phyloP scores from a whole-genome alignment of 2,113 vertebrate genomes.

The Patagioenas fasciata region DNA sequence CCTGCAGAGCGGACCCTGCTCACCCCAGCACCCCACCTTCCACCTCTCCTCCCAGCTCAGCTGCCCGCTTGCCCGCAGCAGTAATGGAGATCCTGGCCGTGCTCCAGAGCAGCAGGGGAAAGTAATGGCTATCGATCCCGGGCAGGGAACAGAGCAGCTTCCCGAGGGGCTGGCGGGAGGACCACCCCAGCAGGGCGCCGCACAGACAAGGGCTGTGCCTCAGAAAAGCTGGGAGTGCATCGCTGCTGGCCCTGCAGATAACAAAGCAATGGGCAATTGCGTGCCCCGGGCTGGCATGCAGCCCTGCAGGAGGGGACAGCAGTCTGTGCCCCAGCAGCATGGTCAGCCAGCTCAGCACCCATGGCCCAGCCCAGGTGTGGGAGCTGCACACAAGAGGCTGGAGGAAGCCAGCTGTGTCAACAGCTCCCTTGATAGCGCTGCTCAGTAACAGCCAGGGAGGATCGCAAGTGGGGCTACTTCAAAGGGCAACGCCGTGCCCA shows the following conservation, averaged over 20 bases:
- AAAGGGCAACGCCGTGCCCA: background rate
- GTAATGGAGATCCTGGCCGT: conserved; percentile 58
- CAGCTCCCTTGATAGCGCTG: background rate
- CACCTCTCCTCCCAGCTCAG: background rate
- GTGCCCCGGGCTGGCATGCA: fast-evolving
- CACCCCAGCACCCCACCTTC: background rate
- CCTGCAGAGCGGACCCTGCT: fast-evolving
- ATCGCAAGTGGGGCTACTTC: background rate
- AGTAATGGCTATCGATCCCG: conserved; percentile 57
- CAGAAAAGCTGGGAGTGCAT: background rate
- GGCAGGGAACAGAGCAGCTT: background rate
- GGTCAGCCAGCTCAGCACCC: background rate
- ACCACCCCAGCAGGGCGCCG: background rate
- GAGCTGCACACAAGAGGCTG: background rate
- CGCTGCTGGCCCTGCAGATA: fast-evolving
- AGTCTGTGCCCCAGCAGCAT: background rate
- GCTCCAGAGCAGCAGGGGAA: conserved; percentile 30
- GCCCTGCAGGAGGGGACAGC: background rate
- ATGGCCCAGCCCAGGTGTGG: background rate
- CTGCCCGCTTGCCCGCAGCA: fast-evolving
- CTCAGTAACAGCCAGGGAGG: background rate
- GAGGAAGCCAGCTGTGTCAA: conserved; percentile 63
- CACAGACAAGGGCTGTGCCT: background rate
- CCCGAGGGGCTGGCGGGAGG: background rate
- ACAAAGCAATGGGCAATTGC: background rate